Base-by-base conservation (phyloP, 2,888 invertebrate genomes). In the Julus scanicus region DNA sequence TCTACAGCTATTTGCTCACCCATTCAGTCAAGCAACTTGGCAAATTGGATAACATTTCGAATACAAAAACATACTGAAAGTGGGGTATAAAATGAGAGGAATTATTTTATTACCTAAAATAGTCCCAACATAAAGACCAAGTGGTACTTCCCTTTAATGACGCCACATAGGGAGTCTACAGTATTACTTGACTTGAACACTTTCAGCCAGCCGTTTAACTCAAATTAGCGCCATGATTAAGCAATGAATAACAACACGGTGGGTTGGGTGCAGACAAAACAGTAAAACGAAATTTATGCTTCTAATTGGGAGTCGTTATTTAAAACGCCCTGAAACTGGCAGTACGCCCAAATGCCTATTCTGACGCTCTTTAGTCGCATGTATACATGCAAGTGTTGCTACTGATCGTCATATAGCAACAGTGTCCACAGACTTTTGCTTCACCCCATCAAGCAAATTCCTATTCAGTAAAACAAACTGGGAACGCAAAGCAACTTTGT, bases 281-380 rank as follows among this genome's bases (percentile, higher is more conserved):
- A 63, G 63, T 63, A 63, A 63, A 63, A 63, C 63, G 63, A 8
- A 63, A 63, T 63, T 63, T 63, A 63, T n/a, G 63, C 63, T 63
- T n/a, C 63, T 20, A 63, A 63, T 63, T 63, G 63, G 63, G 63
- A 63, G 63, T 63, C 63, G 63, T 63, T 63, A 63, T 63, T 63
- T 63, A 49, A 63, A 63, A 63, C 63, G 20, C 63, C 63, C 17
- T 2, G 63, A 63, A 63, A n/a, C 63, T 63, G 63, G 63, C 63
- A 63, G 63, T 5, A 63, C 63, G 63, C 63, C 63, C 63, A 63
- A n/a, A 57, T 63, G 63, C n/a, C n/a, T 20, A 9, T 20, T 63
- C 63, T n/a, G 63, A 63, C 17, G 20, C 63, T 63, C n/a, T 20
- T 20, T 20, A 63, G n/a, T 63, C 63, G 13, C 63, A 63, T 0